A percentile compares a stretch with the other conserved stretches of the same genome.
Conservation (phyloP, 2,113 vertebrate genomes). For the Macrotus californicus region DNA sequence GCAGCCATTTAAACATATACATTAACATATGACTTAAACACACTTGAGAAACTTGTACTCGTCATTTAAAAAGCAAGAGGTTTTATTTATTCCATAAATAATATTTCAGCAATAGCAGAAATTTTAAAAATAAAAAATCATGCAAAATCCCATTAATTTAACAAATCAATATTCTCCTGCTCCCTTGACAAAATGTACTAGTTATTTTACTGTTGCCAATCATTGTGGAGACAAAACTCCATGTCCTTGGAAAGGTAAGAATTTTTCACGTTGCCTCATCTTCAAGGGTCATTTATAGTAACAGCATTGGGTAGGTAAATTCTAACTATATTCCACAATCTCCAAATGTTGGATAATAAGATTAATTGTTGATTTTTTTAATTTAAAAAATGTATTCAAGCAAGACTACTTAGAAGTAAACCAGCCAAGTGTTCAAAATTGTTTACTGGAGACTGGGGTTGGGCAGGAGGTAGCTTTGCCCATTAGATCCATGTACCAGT, state of each 20-base stretch:
- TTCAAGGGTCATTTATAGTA: background rate
- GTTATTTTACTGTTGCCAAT: background rate
- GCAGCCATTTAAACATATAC: background rate
- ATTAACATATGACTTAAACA: background rate
- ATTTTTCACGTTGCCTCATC: background rate
- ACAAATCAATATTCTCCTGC: background rate
- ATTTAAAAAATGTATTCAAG: background rate
- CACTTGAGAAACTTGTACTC: background rate
- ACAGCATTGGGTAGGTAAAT: background rate
- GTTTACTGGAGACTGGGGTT: background rate
- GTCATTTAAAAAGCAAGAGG: background rate
- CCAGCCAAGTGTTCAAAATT: background rate
- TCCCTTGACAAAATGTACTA: background rate
- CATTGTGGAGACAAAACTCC: background rate
- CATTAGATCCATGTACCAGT: background rate
- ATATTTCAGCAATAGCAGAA: background rate
- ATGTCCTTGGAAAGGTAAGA: background rate
- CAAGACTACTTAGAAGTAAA: background rate
- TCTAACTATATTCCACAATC: background rate
- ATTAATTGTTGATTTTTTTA: background rate
- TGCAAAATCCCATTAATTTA: background rate
- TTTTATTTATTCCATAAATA: background rate
- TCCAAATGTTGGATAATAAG: background rate
- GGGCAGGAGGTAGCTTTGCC: background rate
- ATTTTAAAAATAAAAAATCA: background rate